Percentiles rank a stretch among this genome's conserved stretches.
These are phyloP conservation scores for Portunus trituberculatus DNA, from an alignment of 1,140 invertebrate species.

Conservation along the genomic window DNA sequence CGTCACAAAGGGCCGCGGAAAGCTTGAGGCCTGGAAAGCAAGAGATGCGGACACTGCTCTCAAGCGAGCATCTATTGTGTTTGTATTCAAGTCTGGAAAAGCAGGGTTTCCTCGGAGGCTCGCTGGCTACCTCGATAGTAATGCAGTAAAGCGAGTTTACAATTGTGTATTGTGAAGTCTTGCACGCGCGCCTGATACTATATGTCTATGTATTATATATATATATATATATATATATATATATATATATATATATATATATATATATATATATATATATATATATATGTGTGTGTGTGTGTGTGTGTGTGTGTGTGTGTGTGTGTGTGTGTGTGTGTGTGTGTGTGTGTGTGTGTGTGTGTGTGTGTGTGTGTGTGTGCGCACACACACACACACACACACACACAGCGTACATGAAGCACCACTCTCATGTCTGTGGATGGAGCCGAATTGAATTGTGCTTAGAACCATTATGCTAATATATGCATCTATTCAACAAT, in stretches of 20 bases:
- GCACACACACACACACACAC: no score
- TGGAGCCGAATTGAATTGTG: background rate
- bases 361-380: no score
- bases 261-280: no score
- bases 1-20: slow-evolving; percentile 8
- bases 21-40: background rate
- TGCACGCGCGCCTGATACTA: background rate
- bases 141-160: slow-evolving; percentile 22
- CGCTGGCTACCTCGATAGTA: slow-evolving; percentile 7
- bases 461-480: slow-evolving; percentile 23
- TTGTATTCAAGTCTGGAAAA: slow-evolving; percentile 23
- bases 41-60: background rate
- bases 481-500: background rate
- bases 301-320: no score
- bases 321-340: no score
- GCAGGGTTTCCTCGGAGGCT: background rate
- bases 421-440: background rate
- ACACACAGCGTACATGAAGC: background rate
- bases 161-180: background rate
- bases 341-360: no score
- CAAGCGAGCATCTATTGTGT: background rate
- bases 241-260: no score
- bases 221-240: no score
- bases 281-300: no score
- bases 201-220: background rate